phyloP scores from a whole-genome alignment of 1,140 invertebrate species.

The Polyergus mexicanus region DNA sequence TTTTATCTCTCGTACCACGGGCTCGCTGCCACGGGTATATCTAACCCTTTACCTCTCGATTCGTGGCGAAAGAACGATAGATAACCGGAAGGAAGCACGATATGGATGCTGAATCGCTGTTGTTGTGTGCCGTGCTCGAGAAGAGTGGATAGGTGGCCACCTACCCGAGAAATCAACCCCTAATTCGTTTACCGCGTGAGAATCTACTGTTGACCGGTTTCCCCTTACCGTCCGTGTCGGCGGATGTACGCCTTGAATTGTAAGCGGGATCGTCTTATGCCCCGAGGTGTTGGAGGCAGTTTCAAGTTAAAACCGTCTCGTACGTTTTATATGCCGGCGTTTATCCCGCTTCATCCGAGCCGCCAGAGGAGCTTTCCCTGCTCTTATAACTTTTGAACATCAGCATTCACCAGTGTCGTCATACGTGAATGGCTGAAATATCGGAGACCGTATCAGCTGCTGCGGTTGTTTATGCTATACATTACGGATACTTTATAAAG shows the following conservation, averaged over 20 bases:
- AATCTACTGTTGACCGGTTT: constrained; percentile 67
- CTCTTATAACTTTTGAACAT: constrained; percentile 52
- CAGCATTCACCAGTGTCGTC: constrained; percentile 56
- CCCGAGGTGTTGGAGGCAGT: constrained; percentile 52
- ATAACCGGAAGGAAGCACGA: constrained; percentile 63
- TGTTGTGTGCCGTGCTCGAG: constrained; percentile 21
- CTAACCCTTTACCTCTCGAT: constrained; percentile 73
- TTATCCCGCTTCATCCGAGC: constrained; percentile 49
- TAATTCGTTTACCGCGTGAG: constrained; percentile 79
- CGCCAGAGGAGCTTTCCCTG: constrained; percentile 23
- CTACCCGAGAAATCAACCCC: constrained; percentile 79
- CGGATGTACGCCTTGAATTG: constrained; percentile 69
- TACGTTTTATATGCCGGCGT: constrained; percentile 53
- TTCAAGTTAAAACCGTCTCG: constrained; percentile 49
- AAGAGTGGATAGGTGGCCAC: constrained; percentile 56
- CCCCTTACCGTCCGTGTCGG: neutral
- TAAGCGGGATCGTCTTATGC: constrained; percentile 63
- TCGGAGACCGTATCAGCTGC: constrained; percentile 37
- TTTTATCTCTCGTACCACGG: constrained; percentile 80
- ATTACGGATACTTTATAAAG: constrained; percentile 20
- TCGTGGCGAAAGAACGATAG: constrained; percentile 62
- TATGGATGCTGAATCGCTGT: constrained; percentile 56
- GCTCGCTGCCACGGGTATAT: constrained; percentile 60
- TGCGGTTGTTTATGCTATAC: constrained; percentile 48
- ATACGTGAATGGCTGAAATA: constrained; percentile 55